Conservation (phyloP, 2,888 invertebrate genomes). For the Athalia circularis region DNA sequence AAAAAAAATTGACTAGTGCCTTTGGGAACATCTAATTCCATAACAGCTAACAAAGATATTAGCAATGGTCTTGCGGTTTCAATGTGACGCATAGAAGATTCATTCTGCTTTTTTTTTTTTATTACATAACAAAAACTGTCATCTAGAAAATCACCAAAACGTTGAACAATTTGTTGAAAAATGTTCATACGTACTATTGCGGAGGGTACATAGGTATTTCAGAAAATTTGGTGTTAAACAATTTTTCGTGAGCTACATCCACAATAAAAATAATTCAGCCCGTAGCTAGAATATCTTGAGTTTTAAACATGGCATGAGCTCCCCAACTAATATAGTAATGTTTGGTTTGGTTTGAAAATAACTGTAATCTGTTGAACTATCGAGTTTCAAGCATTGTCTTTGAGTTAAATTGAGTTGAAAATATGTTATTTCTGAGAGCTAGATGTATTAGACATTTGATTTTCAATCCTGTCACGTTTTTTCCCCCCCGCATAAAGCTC, state of each 20-base stretch:
- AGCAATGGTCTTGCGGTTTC: no score
- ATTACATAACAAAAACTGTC: no score
- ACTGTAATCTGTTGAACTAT: conserved; percentile 52
- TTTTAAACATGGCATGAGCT: conserved; percentile 67
- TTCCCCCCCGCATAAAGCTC: background rate
- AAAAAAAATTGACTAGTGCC: no score
- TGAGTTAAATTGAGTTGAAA: conserved; percentile 2
- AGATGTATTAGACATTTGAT: conserved; percentile 20
- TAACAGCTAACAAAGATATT: no score
- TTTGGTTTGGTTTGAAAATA: conserved; percentile 69
- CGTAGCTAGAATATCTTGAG: conserved; percentile 42
- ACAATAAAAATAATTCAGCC: conserved; percentile 1
- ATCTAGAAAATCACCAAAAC: no score
- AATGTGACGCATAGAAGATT: no score
- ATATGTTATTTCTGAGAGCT: conserved; percentile 20
- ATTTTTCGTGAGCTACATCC: conserved; percentile 8
- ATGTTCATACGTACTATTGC: no score
- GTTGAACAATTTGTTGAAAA: no score
- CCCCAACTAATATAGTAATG: conserved; percentile 71
- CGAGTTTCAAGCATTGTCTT: conserved; percentile 4
- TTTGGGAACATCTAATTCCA: no score
- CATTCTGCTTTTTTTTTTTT: no score
- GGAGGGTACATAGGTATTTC: background rate
- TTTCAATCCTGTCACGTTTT: conserved; percentile 2
- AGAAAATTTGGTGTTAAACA: background rate